Evolutionary conservation across 2,113 vertebrate genomes (phyloP), one percentile per base, ranked within the genome.

Genomic region (Spea bombifrons): DNA sequence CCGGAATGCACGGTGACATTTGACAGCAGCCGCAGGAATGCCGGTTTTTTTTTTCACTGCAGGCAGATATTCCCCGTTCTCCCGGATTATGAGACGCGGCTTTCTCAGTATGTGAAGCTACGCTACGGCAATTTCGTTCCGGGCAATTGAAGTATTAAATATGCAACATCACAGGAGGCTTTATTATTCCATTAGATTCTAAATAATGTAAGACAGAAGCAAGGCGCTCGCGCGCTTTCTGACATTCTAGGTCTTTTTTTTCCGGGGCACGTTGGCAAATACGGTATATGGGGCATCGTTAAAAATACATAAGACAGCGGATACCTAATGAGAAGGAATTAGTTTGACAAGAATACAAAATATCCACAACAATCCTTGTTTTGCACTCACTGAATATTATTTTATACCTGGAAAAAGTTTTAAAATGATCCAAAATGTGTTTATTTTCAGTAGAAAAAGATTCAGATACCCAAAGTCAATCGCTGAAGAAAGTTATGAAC

Each of bases 141-240:
- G 67, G 59, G 85, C 83, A 83, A 75, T 86, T 86, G 82, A 73
- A 53, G 84, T 88, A 88, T 90, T 90, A 92, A 92, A 91, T 90
- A 90, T 90, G 85, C 84, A 88, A 65, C 71, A 85, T 84, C 70
- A 57, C 17, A 50, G 47, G 67, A 3, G 68, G 55, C 45, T 86
- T 90, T 78, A 83, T 88, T 88, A 89, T 87, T 75, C 72, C 82
- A 57, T 77, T 79, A 83, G 66, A 81, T 84, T 64, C 80, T 81
- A 83, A 88, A 88, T 90, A 87, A 87, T 83, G 81, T 78, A 84
- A 86, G 86, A 90, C 86, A 86, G 87, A 88, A 82, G 75, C 69
- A 83, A 30, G 49, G 12, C 7, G 45, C 17, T 16, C 17, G 13
- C 45, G 74, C 43, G 15, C 15, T 55, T 45, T 46, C 50, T 66